Evolutionary conservation across 2,888 invertebrate species (phyloP).

Genomic region (Netelia melanura): DNA sequence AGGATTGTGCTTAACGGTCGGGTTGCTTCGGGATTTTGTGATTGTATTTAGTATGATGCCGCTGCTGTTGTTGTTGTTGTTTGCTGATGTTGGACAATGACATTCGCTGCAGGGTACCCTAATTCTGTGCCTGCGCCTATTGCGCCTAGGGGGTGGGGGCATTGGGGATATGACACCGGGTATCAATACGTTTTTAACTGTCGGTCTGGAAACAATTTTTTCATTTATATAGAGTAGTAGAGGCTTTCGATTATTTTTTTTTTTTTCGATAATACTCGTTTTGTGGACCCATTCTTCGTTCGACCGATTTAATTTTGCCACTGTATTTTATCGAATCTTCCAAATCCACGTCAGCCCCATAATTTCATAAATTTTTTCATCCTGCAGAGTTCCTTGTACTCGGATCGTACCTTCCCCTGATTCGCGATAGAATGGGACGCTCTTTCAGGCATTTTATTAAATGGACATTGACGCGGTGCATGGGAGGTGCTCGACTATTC

Average conservation of each 20-base stretch:
- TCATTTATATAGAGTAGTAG: slow-evolving; percentile 77
- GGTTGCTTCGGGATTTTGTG: slow-evolving; percentile 70
- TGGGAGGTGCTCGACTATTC: slow-evolving; percentile 67
- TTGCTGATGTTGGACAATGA: slow-evolving; percentile 82
- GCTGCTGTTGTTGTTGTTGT: slow-evolving; percentile 71
- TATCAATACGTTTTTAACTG: slow-evolving; percentile 85
- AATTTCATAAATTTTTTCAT: too few relatives aligned
- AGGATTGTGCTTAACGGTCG: slow-evolving; percentile 71
- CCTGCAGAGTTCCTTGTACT: too few relatives aligned
- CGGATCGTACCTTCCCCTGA: slow-evolving; percentile 69
- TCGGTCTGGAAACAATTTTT: slow-evolving; percentile 85
- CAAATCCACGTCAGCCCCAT: too few relatives aligned
- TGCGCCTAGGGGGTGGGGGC: slow-evolving; percentile 84
- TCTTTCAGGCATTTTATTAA: slow-evolving; percentile 75
- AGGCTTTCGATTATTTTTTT: slow-evolving; percentile 69
- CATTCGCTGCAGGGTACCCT: slow-evolving; percentile 84
- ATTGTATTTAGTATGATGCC: slow-evolving; percentile 64
- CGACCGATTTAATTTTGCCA: too few relatives aligned
- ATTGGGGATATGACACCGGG: slow-evolving; percentile 84
- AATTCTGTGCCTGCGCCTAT: slow-evolving; percentile 85
- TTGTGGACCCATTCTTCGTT: too few relatives aligned
- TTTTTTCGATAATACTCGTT: slow-evolving; percentile 2
- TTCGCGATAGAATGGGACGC: slow-evolving; percentile 80
- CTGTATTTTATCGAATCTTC: too few relatives aligned
- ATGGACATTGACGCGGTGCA: slow-evolving; percentile 82